Conservation (phyloP, 2,888 invertebrate genomes). For the Dynastes hyllus region DNA sequence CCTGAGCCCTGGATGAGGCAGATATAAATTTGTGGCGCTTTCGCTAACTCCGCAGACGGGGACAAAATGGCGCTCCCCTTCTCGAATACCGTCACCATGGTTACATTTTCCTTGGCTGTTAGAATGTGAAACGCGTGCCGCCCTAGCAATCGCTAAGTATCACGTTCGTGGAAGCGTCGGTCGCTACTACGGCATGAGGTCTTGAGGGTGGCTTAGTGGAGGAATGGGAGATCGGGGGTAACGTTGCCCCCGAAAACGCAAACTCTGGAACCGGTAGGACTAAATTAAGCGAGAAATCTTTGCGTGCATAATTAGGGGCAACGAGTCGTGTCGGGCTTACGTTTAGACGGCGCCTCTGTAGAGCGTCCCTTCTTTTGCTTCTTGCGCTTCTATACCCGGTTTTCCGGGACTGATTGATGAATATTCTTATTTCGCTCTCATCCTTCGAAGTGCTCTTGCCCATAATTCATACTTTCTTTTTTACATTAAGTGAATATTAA, state of each 20-base stretch:
- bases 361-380: conserved; percentile 47
- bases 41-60: conserved; percentile 68
- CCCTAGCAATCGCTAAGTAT: conserved; percentile 61
- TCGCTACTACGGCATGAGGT: conserved; percentile 49
- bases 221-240: conserved; percentile 54
- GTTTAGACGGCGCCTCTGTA: conserved; percentile 45
- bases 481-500: conserved; percentile 53
- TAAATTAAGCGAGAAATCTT: conserved; percentile 72
- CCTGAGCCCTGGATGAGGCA: conserved; percentile 72
- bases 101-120: conserved; percentile 66
- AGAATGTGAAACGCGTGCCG: conserved; percentile 59
- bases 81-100: conserved; percentile 68
- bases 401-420: conserved; percentile 54
- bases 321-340: conserved; percentile 70
- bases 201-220: conserved; percentile 20
- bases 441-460: conserved; percentile 44
- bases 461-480: conserved; percentile 52
- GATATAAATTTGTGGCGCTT: conserved; percentile 73
- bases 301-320: conserved; percentile 72
- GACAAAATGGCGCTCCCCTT: conserved; percentile 69
- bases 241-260: conserved; percentile 57
- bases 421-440: conserved; percentile 53
- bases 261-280: conserved; percentile 68
- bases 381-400: conserved; percentile 40
- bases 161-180: conserved; percentile 54